These are phyloP conservation scores for Atherinosoma microstoma DNA, from an alignment of 2,797 vertebrate genomes.

Conservation along the genomic window DNA sequence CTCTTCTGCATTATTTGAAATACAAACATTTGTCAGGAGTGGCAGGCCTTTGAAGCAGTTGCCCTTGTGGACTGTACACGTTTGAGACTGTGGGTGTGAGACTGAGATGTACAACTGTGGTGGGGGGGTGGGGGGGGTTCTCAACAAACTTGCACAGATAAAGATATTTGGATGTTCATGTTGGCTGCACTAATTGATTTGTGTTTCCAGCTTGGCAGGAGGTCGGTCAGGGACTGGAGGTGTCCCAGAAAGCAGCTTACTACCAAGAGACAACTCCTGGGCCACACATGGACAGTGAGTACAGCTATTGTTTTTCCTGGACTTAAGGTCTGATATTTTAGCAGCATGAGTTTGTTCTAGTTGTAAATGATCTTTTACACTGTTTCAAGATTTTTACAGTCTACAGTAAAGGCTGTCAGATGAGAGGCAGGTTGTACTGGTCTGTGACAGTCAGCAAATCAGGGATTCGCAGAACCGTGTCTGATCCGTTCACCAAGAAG, in stretches of 20 bases:
- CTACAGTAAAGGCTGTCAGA: background rate
- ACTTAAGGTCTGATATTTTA: background rate
- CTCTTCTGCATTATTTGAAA: constrained; percentile 44
- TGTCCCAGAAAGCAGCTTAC: constrained; percentile 80
- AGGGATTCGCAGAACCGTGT: background rate
- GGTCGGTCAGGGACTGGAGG: constrained; percentile 69
- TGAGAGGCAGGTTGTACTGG: background rate
- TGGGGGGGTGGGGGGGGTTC: background rate
- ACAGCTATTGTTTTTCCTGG: background rate
- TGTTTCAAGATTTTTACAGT: background rate
- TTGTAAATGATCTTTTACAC: background rate
- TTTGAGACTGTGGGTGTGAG: constrained; percentile 28
- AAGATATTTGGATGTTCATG: background rate
- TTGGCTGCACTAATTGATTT: constrained; percentile 1
- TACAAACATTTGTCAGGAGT: constrained; percentile 23
- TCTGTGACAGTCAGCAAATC: background rate
- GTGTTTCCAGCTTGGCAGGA: constrained; percentile 91
- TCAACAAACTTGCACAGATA: background rate
- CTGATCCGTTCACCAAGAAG: background rate
- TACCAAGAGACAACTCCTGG: constrained; percentile 87
- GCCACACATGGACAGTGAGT: constrained; percentile 88
- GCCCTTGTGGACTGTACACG: constrained; percentile 41
- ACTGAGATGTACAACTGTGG: background rate
- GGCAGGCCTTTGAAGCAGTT: constrained; percentile 18
- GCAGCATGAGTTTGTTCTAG: background rate